A percentile compares a stretch with the other conserved stretches of the same genome.
These are phyloP conservation scores for Heliconius cydno DNA, from an alignment of 2,888 invertebrate species.

Conservation along the genomic window DNA sequence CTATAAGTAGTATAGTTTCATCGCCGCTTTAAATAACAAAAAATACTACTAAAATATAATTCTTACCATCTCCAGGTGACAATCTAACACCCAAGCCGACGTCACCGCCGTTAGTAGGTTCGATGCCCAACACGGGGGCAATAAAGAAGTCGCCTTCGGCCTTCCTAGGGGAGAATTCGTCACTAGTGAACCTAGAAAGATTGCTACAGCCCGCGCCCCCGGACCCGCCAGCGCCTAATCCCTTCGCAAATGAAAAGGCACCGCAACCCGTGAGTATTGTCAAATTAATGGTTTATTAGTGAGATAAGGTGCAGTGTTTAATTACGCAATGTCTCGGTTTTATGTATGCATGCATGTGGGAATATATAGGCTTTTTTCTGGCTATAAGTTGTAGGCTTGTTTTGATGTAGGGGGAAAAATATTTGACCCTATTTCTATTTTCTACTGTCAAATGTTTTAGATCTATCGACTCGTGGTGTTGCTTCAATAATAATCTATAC, in stretches of 20 bases:
- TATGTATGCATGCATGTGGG: no score
- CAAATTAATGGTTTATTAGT: no score
- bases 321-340: not conserved
- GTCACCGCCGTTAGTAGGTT: slow-evolving; percentile 55
- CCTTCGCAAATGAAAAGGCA: slow-evolving; percentile 71
- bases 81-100: slow-evolving; percentile 73
- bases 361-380: no score
- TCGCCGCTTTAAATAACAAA: no score
- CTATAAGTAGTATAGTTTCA: no score
- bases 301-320: not conserved
- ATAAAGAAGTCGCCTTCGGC: slow-evolving; percentile 96
- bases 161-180: slow-evolving; percentile 98
- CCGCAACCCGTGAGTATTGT: slow-evolving; percentile 58
- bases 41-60: not conserved
- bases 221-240: slow-evolving; percentile 70
- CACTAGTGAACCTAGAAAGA: slow-evolving; percentile 98
- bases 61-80: slow-evolving; percentile 61
- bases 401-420: no score
- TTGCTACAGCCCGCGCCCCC: slow-evolving; percentile 87
- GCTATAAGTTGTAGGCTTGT: no score
- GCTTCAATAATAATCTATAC: no score
- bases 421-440: no score
- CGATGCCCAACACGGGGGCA: slow-evolving; percentile 67
- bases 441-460: no score
- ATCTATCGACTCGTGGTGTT: no score